Percentiles rank a stretch among this genome's conserved stretches.
Evolutionary conservation across 2,888 invertebrate species (phyloP).

Genomic region (Apodemia mormo): DNA sequence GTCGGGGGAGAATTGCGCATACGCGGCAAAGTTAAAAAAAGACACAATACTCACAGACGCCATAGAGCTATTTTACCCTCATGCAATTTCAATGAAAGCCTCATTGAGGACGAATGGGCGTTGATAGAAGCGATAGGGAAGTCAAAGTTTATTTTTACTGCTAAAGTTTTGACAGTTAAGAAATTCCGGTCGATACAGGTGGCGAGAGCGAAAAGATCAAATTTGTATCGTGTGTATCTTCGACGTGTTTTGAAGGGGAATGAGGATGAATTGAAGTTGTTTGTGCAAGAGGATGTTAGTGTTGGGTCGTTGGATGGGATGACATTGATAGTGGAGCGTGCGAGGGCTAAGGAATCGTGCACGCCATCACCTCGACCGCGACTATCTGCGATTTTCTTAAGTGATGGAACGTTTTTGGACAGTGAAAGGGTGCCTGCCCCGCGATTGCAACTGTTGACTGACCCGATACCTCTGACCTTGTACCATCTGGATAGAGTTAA

Average conservation of each 20-base stretch:
- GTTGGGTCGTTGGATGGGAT: slow-evolving; percentile 67
- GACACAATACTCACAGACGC: slow-evolving; percentile 62
- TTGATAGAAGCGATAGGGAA: slow-evolving; percentile 75
- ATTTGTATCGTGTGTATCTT: slow-evolving; percentile 72
- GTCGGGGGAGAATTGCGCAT: slow-evolving; percentile 70
- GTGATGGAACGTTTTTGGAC: slow-evolving; percentile 57
- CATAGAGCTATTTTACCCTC: slow-evolving; percentile 69
- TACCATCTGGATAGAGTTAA: slow-evolving; percentile 78
- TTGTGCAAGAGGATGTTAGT: slow-evolving; percentile 56
- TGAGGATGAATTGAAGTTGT: slow-evolving; percentile 58
- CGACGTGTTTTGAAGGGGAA: slow-evolving; percentile 74
- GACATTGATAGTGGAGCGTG: slow-evolving; percentile 61
- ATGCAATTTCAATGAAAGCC: slow-evolving; percentile 76
- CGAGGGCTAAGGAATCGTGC: slow-evolving; percentile 62
- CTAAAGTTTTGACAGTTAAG: slow-evolving; percentile 73
- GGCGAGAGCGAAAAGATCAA: slow-evolving; percentile 56
- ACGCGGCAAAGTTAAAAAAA: slow-evolving; percentile 75
- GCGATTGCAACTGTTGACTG: slow-evolving; percentile 63
- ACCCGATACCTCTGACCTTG: slow-evolving; percentile 77
- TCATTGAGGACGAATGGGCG: slow-evolving; percentile 76
- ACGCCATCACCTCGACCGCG: slow-evolving; percentile 70
- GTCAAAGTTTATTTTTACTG: slow-evolving; percentile 78
- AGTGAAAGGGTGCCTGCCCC: slow-evolving; percentile 55
- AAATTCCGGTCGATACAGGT: slow-evolving; percentile 60
- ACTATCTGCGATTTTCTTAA: slow-evolving; percentile 73